Evolutionary conservation across 2,888 invertebrate species (phyloP), one percentile per base, ranked within the genome.

Genomic region (Drosophila testacea): DNA sequence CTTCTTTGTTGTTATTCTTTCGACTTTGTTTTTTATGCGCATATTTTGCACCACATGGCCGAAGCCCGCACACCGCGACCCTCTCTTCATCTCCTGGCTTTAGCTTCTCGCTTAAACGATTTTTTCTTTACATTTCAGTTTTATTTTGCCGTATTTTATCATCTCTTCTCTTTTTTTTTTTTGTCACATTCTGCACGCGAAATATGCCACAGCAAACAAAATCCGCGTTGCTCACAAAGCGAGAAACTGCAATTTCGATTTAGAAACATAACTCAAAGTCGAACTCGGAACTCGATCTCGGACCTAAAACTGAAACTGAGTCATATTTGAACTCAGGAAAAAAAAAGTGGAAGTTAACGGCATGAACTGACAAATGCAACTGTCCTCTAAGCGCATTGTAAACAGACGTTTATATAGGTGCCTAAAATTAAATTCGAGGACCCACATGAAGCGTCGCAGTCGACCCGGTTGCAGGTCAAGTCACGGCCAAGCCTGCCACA

Each of bases 41-140:
- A 84, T 84, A 88, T 85, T 83, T 87, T 87, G 88, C 79, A 77
- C 88, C 89, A 89, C 84, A 84, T 84, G 84, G 83, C 83, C 83
- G 71, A 54, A 50, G 63, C 50, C 44, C 38, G 34, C 42, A 55
- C 52, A 46, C 28, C 65, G n/a, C 56, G 13, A 30, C 50, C 27
- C 27, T 41, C 42, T 11, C 13, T 11, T 52, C 41, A 28, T 66
- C 48, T n/a, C 11, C 39, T 47, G 52, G 69, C 69, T 72, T 79
- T 82, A 57, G 80, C 54, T 75, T 72, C 79, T 66, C 75, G 67
- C 76, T 85, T 89, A 79, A 89, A 75, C 83, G 83, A 73, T 78
- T 80, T 83, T 64, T 75, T 61, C 57, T 54, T 66, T 38, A 36
- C 42, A 51, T 51, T 61, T 63, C 30, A 56, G 10, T 44, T 56